Evolutionary conservation across 2,888 invertebrate genomes (phyloP).

Genomic region (Cepaea hortensis): DNA sequence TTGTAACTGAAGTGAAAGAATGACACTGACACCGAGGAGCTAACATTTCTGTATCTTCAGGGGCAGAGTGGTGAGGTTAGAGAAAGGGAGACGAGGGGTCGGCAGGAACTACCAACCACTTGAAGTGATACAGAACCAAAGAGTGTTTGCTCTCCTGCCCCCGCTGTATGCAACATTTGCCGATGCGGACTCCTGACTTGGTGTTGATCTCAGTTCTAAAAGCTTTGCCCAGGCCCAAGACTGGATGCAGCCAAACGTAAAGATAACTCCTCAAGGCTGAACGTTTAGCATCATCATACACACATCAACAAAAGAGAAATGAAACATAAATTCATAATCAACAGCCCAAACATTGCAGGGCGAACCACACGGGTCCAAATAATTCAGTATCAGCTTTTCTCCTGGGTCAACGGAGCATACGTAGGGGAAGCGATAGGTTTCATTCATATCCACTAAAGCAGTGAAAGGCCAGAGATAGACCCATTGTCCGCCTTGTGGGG

Average conservation of each 20-base stretch:
- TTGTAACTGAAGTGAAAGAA: too few species aligned
- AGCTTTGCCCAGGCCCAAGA: not conserved
- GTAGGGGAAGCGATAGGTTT: not conserved
- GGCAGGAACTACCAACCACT: too few species aligned
- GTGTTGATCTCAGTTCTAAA: not conserved
- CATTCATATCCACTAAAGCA: not conserved
- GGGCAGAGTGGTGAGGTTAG: too few species aligned
- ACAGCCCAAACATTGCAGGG: not conserved
- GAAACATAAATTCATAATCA: conserved; percentile 20
- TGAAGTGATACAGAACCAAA: too few species aligned
- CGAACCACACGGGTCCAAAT: not conserved
- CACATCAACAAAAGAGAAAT: not conserved
- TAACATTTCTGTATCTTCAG: too few species aligned
- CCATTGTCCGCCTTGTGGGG: not conserved
- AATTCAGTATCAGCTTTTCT: not conserved
- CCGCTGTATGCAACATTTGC: too few species aligned
- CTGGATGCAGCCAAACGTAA: not conserved
- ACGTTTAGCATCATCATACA: conserved; percentile 15
- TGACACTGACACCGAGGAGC: too few species aligned
- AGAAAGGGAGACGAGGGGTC: not conserved
- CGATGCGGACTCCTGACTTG: not conserved
- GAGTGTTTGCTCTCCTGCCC: too few species aligned
- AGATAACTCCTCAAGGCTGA: not conserved
- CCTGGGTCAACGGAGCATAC: not conserved
- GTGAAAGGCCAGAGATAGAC: not conserved